A percentile compares a stretch with the other conserved stretches of the same genome.
phyloP scores from a whole-genome alignment of 1,140 invertebrate species.

The Drosophila nikananu region DNA sequence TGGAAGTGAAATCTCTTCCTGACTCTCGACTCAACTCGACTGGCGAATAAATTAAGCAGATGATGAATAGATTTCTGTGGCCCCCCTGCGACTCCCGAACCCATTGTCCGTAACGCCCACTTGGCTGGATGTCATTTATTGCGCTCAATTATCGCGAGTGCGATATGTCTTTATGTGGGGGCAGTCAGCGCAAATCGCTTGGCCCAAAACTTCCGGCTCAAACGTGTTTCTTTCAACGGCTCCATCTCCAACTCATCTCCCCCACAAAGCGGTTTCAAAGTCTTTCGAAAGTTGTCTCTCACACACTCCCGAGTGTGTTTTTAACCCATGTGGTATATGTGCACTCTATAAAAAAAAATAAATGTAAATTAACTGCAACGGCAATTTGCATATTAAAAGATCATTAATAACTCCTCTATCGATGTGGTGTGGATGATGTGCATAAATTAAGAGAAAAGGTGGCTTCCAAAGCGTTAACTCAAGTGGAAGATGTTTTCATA shows the following conservation, averaged over 20 bases:
- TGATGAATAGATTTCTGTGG: slow-evolving; percentile 26
- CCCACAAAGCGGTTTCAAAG: slow-evolving; percentile 45
- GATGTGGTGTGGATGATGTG: slow-evolving; percentile 32
- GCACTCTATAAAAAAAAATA: slow-evolving; percentile 17
- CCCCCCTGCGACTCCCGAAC: not conserved
- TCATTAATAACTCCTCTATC: slow-evolving; percentile 34
- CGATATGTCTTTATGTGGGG: slow-evolving; percentile 12
- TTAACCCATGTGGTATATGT: slow-evolving; percentile 17
- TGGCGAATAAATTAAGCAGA: slow-evolving; percentile 33
- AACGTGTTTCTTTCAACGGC: slow-evolving; percentile 27
- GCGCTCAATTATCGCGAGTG: slow-evolving; percentile 56
- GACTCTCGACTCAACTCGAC: slow-evolving; percentile 15
- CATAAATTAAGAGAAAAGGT: slow-evolving; percentile 43
- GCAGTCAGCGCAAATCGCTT: slow-evolving; percentile 12
- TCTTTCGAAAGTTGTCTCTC: slow-evolving; percentile 58
- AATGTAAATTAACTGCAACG: slow-evolving; percentile 46
- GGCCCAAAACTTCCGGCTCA: slow-evolving; percentile 47
- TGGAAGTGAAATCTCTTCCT: slow-evolving; percentile 45
- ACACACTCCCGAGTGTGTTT: slow-evolving; percentile 1
- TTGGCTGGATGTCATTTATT: slow-evolving; percentile 36
- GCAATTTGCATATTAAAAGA: slow-evolving; percentile 55
- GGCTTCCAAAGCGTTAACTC: not conserved
- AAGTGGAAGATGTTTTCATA: slow-evolving; percentile 2
- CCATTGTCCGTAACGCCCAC: slow-evolving; percentile 31
- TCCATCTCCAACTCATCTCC: slow-evolving; percentile 8